These are phyloP conservation scores for Semibalanus balanoides DNA, from an alignment of 1,140 invertebrate species.

Conservation along the genomic window DNA sequence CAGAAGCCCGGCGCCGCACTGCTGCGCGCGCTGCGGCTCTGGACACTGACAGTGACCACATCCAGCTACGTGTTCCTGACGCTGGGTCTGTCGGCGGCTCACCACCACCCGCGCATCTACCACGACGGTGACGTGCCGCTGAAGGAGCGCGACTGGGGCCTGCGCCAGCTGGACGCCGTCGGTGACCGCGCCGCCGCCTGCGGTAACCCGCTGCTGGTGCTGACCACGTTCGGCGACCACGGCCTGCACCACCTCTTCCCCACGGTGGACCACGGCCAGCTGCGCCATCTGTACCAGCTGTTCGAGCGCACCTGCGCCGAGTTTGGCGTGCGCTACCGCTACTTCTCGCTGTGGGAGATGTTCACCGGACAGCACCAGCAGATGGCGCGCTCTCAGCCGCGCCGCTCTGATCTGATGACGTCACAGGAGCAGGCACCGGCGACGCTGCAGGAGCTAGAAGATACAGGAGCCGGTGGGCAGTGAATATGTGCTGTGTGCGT, in stretches of 20 bases:
- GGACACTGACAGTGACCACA: constrained; percentile 31
- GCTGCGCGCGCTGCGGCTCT: constrained; percentile 19
- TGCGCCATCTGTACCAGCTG: constrained; percentile 46
- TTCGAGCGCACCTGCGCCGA: constrained; percentile 51
- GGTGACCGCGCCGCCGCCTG: constrained; percentile 54
- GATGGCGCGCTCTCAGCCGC: constrained; percentile 36
- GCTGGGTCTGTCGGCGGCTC: constrained; percentile 57
- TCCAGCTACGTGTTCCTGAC: constrained; percentile 38
- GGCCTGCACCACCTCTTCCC: constrained; percentile 65
- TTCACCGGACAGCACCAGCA: constrained; percentile 52
- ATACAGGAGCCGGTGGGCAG: too few species aligned
- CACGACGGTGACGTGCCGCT: constrained; percentile 57
- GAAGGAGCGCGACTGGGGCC: constrained; percentile 54
- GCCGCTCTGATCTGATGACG: background rate
- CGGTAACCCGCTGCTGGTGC: constrained; percentile 45
- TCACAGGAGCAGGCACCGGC: too few species aligned
- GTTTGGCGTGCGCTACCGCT: constrained; percentile 39
- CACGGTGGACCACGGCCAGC: constrained; percentile 55
- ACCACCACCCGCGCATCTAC: constrained; percentile 60
- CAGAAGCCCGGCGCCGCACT: background rate
- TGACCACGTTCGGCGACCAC: constrained; percentile 62
- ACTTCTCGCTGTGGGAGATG: constrained; percentile 37
- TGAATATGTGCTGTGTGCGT: too few species aligned
- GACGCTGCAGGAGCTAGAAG: too few species aligned
- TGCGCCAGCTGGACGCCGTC: constrained; percentile 57